Base-by-base conservation (phyloP, 2,797 vertebrate genomes). In the Anomalospiza imberbis region DNA sequence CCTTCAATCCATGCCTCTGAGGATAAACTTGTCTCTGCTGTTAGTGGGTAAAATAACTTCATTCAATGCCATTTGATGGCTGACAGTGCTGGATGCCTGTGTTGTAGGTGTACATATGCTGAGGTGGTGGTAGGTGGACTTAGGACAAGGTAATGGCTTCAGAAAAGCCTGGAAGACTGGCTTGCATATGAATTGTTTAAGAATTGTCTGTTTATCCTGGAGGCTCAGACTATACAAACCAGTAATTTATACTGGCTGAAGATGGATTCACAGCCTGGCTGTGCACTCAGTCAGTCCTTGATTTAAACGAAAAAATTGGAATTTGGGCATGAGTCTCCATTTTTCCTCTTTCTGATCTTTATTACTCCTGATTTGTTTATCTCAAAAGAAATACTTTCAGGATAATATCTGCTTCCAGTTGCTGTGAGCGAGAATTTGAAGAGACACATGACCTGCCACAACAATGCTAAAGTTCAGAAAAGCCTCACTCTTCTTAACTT, bases 351-450 rank as follows among this genome's bases (percentile, higher is more conserved):
- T 62, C 80, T 93, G 86, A 95, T 91, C 66, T 91, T 91, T 97
- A 97, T 96, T 95, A 79, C 94, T 88, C 60, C 93, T 95, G 94
- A 95, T 96, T 94, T 96, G 95, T 96, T 97, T 96, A 93, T 93
- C 76, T 95, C 89, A 61, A 87, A 96, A 93, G 45, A 92, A 94
- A 81, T 94, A 70, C 53, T 96, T 79, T 45, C 47, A 80, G 78
- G 79, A 84, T 88, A 93, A 63, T 88, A 93, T 82, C 83, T 93
- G 38, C 75, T 96, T 87, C 53, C 68, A 89, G 28, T 96, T 94
- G 85, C 88, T 96, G 36, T 68, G 80, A 94, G 79, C 4, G 1
- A 90, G 87, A 84, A 83, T 83, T 95, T 73, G 74, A 86, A 92
- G 89, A 92, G 93, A 92, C 60, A 50, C 62, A 44, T 76, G 75